Percentiles rank a stretch among this genome's conserved stretches.
phyloP scores from a whole-genome alignment of 2,888 invertebrate genomes.

The Papilio demoleus region DNA sequence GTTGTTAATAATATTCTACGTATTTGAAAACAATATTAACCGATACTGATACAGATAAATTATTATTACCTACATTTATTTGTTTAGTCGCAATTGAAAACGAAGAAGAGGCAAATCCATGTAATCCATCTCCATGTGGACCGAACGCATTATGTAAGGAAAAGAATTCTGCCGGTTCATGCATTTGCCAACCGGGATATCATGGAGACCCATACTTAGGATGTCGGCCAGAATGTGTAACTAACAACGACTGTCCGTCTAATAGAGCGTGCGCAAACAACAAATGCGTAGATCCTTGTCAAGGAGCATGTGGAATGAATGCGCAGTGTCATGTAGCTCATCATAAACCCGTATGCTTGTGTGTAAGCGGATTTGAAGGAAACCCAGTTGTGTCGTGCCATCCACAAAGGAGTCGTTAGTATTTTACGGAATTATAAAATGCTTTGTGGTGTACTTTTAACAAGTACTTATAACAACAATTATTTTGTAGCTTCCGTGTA shows the following conservation, averaged over 20 bases:
- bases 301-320: constrained; percentile 91
- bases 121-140: constrained; percentile 94
- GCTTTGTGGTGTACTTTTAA: constrained; percentile 23
- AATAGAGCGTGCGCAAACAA: constrained; percentile 92
- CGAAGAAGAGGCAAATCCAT: constrained; percentile 88
- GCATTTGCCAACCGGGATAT: constrained; percentile 91
- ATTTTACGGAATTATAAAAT: constrained; percentile 9
- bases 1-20: constrained; percentile 44
- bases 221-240: constrained; percentile 93
- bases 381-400: constrained; percentile 87
- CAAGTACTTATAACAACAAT: constrained; percentile 39
- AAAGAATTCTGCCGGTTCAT: constrained; percentile 92
- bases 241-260: constrained; percentile 90
- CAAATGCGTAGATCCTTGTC: constrained; percentile 93
- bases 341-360: constrained; percentile 92
- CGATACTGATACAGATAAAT: too few relatives aligned
- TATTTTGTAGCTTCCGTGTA: constrained; percentile 70
- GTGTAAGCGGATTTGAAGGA: constrained; percentile 90
- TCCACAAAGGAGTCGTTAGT: constrained; percentile 73
- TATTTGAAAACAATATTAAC: neutral
- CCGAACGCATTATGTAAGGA: constrained; percentile 93
- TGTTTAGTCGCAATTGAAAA: constrained; percentile 82
- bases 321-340: constrained; percentile 92
- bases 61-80: constrained; percentile 28
- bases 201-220: constrained; percentile 94